These are phyloP conservation scores for Macropodus opercularis DNA, from an alignment of 2,797 vertebrate species.

Conservation along the genomic window DNA sequence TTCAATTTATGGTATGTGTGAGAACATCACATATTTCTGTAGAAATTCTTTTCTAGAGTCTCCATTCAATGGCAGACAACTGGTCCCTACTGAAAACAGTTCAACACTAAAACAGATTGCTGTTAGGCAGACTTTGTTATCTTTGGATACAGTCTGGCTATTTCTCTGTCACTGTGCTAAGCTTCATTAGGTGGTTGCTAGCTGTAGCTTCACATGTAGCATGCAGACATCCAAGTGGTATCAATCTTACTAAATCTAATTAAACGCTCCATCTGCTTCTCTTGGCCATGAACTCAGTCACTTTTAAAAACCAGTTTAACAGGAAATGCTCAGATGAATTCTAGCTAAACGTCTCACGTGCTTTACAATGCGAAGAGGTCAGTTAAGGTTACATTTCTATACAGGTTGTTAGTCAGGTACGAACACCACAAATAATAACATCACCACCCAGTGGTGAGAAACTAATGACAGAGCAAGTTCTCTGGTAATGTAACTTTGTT, in stretches of 20 bases:
- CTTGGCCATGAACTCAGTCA: not conserved
- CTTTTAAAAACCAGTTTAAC: not conserved
- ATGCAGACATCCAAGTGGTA: not conserved
- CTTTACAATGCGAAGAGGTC: not conserved
- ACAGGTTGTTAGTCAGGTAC: not conserved
- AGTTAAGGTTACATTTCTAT: not conserved
- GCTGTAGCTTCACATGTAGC: not conserved
- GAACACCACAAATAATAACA: constrained; percentile 3
- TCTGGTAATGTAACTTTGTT: constrained; percentile 14
- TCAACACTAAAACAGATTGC: no score
- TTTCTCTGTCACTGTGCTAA: not conserved
- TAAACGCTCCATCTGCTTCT: not conserved
- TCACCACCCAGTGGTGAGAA: not conserved
- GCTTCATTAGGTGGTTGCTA: not conserved
- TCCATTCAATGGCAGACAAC: not conserved
- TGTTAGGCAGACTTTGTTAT: not conserved
- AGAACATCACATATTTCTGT: not conserved
- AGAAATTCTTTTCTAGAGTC: not conserved
- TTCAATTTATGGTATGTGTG: no score
- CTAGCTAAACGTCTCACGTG: not conserved
- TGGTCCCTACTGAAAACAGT: not conserved
- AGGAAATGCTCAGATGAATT: not conserved
- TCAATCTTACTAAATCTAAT: not conserved
- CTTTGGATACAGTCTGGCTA: not conserved
- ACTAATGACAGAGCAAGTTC: not conserved